phyloP scores from a whole-genome alignment of 2,113 vertebrate species.

The Thunnus thynnus region DNA sequence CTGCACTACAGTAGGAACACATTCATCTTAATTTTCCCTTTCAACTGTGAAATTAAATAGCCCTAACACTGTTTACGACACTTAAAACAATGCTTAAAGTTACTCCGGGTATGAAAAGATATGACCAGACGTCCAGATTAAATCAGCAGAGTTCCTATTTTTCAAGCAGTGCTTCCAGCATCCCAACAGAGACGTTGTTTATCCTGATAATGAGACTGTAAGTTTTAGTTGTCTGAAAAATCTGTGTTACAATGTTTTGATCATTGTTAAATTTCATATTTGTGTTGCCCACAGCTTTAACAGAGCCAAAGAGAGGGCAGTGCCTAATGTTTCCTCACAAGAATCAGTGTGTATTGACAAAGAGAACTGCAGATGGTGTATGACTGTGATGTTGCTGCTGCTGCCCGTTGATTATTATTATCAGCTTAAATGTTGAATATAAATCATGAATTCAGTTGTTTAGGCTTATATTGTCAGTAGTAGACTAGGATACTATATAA shows the following conservation, averaged over 20 bases:
- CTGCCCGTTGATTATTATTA: slow-evolving; percentile 35
- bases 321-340: slow-evolving; percentile 16
- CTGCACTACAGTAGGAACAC: slow-evolving; percentile 26
- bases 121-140: slow-evolving; percentile 57
- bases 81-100: slow-evolving; percentile 63
- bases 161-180: slow-evolving; percentile 44
- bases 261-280: slow-evolving; percentile 45
- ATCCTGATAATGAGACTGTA: slow-evolving; percentile 48
- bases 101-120: slow-evolving; percentile 48
- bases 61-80: slow-evolving; percentile 62
- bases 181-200: slow-evolving; percentile 49
- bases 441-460: slow-evolving; percentile 12
- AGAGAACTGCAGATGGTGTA: slow-evolving; percentile 36
- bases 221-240: slow-evolving; percentile 47
- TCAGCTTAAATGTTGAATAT: slow-evolving; percentile 21
- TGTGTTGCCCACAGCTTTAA: slow-evolving; percentile 34
- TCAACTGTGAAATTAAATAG: slow-evolving; percentile 61
- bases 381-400: not conserved
- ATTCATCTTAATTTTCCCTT: slow-evolving; percentile 59
- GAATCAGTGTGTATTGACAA: slow-evolving; percentile 18
- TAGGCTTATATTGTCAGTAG: not conserved
- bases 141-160: slow-evolving; percentile 57
- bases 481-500: not conserved
- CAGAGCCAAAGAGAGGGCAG: slow-evolving; percentile 29
- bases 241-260: slow-evolving; percentile 52